These are phyloP conservation scores for Nomada lathburiana DNA, from an alignment of 2,888 invertebrate genomes.

Conservation along the genomic window DNA sequence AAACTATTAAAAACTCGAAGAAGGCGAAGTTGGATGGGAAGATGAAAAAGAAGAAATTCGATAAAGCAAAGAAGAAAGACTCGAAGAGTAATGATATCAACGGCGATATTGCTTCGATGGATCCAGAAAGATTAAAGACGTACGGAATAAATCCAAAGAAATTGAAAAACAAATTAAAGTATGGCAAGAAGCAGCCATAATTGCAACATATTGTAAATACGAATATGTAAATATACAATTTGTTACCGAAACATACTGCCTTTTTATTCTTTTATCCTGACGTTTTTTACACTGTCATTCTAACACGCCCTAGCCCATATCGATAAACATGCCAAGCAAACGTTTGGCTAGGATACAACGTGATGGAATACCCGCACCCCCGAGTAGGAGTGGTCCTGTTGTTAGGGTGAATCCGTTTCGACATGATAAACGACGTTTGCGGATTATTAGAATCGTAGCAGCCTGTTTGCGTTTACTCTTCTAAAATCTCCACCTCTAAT, in stretches of 20 bases:
- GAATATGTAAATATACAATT: slow-evolving; percentile 36
- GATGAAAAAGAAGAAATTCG: slow-evolving; percentile 27
- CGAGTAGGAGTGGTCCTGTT: slow-evolving; percentile 59
- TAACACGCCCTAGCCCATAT: slow-evolving; percentile 32
- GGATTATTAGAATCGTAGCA: slow-evolving; percentile 77
- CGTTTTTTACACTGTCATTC: neutral
- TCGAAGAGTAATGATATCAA: slow-evolving; percentile 37
- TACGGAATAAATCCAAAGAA: slow-evolving; percentile 97
- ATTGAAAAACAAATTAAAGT: slow-evolving; percentile 91
- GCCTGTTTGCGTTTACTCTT: slow-evolving; percentile 75
- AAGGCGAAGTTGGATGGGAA: slow-evolving; percentile 45
- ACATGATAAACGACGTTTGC: slow-evolving; percentile 82
- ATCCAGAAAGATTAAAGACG: slow-evolving; percentile 93
- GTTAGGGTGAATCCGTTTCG: slow-evolving; percentile 53
- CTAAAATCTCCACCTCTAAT: slow-evolving; percentile 74
- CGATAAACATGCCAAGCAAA: slow-evolving; percentile 39
- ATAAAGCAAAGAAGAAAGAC: slow-evolving; percentile 43
- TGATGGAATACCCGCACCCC: slow-evolving; percentile 54
- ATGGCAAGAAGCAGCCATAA: slow-evolving; percentile 85
- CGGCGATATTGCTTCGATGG: slow-evolving; percentile 70
- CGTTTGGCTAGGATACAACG: slow-evolving; percentile 25
- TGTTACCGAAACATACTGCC: slow-evolving; percentile 13
- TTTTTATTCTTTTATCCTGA: neutral
- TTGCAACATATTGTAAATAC: slow-evolving; percentile 30
- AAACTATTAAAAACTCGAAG: slow-evolving; percentile 22